Evolutionary conservation across 2,113 vertebrate genomes (phyloP).

Genomic region (Ceyx cyanopectus): DNA sequence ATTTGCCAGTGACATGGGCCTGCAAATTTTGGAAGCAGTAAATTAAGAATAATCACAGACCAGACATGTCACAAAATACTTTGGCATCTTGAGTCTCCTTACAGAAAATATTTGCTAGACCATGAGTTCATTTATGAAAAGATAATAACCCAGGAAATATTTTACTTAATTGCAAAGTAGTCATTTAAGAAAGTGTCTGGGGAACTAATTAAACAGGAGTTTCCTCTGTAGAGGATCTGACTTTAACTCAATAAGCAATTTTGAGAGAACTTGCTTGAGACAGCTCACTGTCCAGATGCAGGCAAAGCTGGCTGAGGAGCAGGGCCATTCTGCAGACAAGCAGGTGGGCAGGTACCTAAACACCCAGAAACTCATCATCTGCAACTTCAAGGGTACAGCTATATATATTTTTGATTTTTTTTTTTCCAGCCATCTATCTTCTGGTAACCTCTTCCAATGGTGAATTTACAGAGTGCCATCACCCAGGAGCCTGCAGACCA

Average conservation of each 20-base stretch:
- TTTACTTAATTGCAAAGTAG: constrained; percentile 54
- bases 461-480: background rate
- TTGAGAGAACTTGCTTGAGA: constrained; percentile 36
- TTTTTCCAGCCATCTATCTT: background rate
- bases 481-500: background rate
- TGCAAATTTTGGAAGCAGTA: constrained; percentile 41
- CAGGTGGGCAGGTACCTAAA: background rate
- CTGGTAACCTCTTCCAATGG: background rate
- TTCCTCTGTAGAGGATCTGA: constrained; percentile 57
- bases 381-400: background rate
- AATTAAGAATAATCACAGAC: constrained; percentile 56
- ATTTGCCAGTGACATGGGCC: background rate
- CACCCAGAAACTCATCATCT: background rate
- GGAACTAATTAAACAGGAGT: constrained; percentile 65
- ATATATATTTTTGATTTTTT: background rate
- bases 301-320: background rate
- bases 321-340: background rate
- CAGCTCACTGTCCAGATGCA: constrained; percentile 13
- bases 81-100: constrained; percentile 33
- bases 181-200: constrained; percentile 39
- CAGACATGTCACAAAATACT: constrained; percentile 30
- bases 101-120: constrained; percentile 57
- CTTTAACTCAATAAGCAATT: constrained; percentile 51
- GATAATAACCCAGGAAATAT: constrained; percentile 59
- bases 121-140: constrained; percentile 60